Percentiles rank a stretch among this genome's conserved stretches.
phyloP scores from a whole-genome alignment of 2,888 invertebrate genomes.

The Patella ulyssiponensis region DNA sequence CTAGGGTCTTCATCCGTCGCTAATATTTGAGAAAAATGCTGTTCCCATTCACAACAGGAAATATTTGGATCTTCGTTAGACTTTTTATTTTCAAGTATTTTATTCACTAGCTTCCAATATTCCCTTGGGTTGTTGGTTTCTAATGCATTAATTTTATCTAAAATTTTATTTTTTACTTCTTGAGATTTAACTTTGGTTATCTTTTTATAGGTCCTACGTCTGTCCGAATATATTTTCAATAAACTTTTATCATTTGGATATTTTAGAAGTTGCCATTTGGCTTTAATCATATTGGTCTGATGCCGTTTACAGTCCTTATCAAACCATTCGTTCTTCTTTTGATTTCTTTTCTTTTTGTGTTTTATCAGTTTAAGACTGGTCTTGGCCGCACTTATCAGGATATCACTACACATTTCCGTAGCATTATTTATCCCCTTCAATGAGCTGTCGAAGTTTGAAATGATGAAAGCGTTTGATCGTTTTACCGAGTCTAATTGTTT shows the following conservation, averaged over 20 bases:
- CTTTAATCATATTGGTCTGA: neutral
- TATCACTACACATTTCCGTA: neutral
- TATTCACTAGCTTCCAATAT: too few relatives aligned
- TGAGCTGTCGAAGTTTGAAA: neutral
- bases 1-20: too few relatives aligned
- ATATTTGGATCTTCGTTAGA: too few relatives aligned
- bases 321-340: neutral
- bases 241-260: neutral
- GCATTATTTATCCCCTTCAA: neutral
- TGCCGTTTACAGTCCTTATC: neutral
- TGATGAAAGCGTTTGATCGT: neutral
- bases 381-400: neutral
- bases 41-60: too few relatives aligned
- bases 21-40: too few relatives aligned
- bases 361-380: neutral
- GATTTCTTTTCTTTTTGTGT: too few relatives aligned
- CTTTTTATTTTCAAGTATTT: too few relatives aligned
- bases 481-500: neutral
- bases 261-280: neutral
- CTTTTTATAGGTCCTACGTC: neutral
- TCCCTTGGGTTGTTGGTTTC: too few relatives aligned
- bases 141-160: neutral
- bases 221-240: neutral
- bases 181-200: neutral
- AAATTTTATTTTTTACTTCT: neutral